phyloP scores from a whole-genome alignment of 2,888 invertebrate species.

The Chrysopilus asiliformis region DNA sequence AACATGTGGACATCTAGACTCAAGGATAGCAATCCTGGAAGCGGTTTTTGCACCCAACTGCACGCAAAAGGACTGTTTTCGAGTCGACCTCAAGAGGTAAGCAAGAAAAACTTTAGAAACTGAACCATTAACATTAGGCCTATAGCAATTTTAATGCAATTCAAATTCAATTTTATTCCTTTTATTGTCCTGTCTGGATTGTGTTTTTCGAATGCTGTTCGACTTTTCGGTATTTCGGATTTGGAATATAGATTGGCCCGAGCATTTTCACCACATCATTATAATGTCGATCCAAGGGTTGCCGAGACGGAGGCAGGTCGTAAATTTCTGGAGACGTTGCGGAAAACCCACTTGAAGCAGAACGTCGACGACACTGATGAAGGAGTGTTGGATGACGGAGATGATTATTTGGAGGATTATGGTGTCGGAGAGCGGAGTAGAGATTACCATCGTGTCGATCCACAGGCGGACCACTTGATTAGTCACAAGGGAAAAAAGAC shows the following conservation, averaged over 20 bases:
- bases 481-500: slow-evolving; percentile 13
- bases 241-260: too few species aligned
- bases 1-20: slow-evolving; percentile 48
- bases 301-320: slow-evolving; percentile 20
- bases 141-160: too few species aligned
- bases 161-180: too few species aligned
- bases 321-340: slow-evolving; percentile 20
- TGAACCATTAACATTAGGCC: too few species aligned
- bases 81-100: slow-evolving; percentile 18
- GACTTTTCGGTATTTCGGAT: too few species aligned
- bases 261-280: too few species aligned
- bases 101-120: too few species aligned
- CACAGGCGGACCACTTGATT: slow-evolving; percentile 11
- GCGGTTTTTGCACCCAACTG: slow-evolving; percentile 42
- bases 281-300: slow-evolving; percentile 9
- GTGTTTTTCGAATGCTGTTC: too few species aligned
- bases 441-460: not conserved
- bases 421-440: not conserved
- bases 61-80: slow-evolving; percentile 18
- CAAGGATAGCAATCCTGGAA: slow-evolving; percentile 49
- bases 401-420: not conserved
- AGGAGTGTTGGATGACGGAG: not conserved
- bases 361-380: not conserved
- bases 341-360: slow-evolving; percentile 12
- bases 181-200: not conserved